phyloP scores from a whole-genome alignment of 2,888 invertebrate species.

The Dasypogon diadema region DNA sequence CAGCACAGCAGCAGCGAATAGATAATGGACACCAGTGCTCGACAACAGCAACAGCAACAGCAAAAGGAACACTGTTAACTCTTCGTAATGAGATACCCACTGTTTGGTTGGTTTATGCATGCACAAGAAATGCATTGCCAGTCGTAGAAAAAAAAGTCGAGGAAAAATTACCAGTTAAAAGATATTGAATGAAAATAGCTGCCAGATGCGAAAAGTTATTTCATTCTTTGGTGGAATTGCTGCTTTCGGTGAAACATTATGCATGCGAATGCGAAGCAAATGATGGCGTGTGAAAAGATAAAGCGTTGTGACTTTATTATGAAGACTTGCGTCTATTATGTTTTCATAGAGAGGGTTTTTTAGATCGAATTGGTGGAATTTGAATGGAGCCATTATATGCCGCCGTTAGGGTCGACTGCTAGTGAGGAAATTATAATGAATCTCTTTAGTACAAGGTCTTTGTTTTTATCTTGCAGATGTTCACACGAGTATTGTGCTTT shows the following conservation, averaged over 20 bases:
- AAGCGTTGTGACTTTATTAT: not conserved
- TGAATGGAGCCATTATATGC: not conserved
- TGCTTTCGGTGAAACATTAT: not conserved
- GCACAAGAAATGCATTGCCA: not conserved
- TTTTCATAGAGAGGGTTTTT: not conserved
- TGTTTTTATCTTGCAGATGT: too few species aligned
- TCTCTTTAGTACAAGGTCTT: slow-evolving; percentile 9
- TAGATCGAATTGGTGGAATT: not conserved
- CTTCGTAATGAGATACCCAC: not conserved
- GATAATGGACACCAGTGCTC: not conserved
- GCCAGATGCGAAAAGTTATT: not conserved
- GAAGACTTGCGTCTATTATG: not conserved
- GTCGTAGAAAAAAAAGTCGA: not conserved
- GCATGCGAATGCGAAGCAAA: not conserved
- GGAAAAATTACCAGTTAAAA: not conserved
- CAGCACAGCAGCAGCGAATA: not conserved
- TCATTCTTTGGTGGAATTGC: too few species aligned
- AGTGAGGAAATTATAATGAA: not conserved
- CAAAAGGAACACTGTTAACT: not conserved
- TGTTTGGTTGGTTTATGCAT: too few species aligned
- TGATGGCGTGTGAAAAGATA: not conserved
- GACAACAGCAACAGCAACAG: not conserved
- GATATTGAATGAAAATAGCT: not conserved
- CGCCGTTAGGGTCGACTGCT: not conserved
- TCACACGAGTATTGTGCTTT: too few species aligned